Evolutionary conservation across 2,113 vertebrate species (phyloP), one percentile per base, ranked within the genome.

Genomic region (Glaucidium brasilianum): DNA sequence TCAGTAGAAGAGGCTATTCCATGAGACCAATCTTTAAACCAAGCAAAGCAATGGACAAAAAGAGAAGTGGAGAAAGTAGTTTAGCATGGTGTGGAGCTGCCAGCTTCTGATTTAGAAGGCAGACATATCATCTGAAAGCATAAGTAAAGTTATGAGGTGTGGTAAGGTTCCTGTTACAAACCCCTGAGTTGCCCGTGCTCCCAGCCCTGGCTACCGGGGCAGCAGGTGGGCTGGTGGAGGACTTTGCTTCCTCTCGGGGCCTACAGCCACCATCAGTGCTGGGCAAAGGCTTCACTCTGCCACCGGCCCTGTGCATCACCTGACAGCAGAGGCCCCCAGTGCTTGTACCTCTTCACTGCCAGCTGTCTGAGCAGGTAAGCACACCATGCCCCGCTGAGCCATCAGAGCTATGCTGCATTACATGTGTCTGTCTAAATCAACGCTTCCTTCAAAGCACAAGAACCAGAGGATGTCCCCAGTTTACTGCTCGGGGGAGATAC

Each of bases 181-280:
- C 43, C 43, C 10, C 41, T 59, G 47, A 64, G 32, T 10, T 17
- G 9, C 11, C 37, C 2, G 3, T 30, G 56, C 26, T 76, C 43
- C 25, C 47, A 37, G 55, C 27, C 0, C 18, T 58, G 64, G 81
- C 30, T 52, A 60, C 35, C 0, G 12, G 32, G 16, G 15, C 25
- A 45, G 71, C 50, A 58, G 17, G 17, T 9, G 21, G 34, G 76
- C 58, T 47, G 39, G 29, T 23, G 29, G 30, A 45, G 18, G 67
- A 55, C 52, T 15, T 5, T 3, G 2, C 17, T 73, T 80, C 18
- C 30, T 62, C 15, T 74, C 0, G 0, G 20, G 37, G 32, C 43
- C 69, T 49, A 11, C 11, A 59, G 52, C 30, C 60, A 74, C 43
- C 41, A 27, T 1, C 50, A 52, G 41, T 58, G 18, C 73, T 4